A percentile compares a stretch with the other conserved stretches of the same genome.
Evolutionary conservation across 2,113 vertebrate genomes (phyloP).

Genomic region (Nannospalax galili): DNA sequence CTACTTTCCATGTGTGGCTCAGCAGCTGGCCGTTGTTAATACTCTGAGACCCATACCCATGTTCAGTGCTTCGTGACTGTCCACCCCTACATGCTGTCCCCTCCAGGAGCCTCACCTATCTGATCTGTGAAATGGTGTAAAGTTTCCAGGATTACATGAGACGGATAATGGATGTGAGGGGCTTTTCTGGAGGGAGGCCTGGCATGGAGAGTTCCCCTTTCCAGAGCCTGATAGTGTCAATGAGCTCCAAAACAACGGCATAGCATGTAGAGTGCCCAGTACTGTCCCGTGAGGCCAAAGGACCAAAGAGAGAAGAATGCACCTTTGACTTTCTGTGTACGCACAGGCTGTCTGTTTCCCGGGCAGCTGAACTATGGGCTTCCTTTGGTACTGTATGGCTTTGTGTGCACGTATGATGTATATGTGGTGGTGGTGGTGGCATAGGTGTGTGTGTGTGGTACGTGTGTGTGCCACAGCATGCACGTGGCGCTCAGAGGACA

Average conservation of each 20-base stretch:
- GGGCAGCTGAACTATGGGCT: constrained; percentile 22
- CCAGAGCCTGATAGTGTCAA: accelerated
- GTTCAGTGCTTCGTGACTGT: accelerated
- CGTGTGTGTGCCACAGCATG: background rate
- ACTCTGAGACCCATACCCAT: background rate
- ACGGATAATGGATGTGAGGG: accelerated
- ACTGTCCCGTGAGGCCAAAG: background rate
- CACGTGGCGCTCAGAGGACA: background rate
- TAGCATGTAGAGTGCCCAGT: accelerated
- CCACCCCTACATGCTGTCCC: background rate
- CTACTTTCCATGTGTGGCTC: accelerated
- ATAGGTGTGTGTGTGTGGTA: background rate
- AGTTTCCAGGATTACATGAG: accelerated
- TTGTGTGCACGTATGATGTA: too few relatives aligned
- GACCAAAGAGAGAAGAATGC: background rate
- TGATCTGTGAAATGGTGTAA: background rate
- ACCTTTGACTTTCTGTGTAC: accelerated
- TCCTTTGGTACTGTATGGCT: background rate
- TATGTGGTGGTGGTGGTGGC: too few relatives aligned
- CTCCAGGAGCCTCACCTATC: accelerated
- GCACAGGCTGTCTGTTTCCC: accelerated
- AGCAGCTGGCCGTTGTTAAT: background rate
- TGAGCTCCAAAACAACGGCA: accelerated
- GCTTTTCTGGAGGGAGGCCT: accelerated
- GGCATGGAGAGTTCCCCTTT: accelerated